Percentiles rank a stretch among this genome's conserved stretches.
phyloP scores from a whole-genome alignment of 92 coral and sea anemone genomes.

The Nematostella vectensis region DNA sequence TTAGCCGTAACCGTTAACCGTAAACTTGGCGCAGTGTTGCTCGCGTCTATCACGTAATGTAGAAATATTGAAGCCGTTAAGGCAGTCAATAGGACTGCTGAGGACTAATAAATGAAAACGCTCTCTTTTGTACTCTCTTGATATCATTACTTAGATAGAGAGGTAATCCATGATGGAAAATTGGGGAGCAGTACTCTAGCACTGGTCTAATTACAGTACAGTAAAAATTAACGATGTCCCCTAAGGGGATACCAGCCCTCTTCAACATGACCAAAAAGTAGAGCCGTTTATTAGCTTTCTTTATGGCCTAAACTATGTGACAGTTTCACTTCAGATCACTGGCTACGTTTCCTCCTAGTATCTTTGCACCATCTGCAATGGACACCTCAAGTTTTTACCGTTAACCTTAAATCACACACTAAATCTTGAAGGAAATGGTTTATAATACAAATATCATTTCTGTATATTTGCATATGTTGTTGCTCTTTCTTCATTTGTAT shows the following conservation, averaged over 20 bases:
- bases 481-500: no score
- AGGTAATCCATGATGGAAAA: constrained; percentile 4
- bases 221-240: constrained; percentile 1
- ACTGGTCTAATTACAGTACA: constrained; percentile 1
- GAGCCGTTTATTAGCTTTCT: constrained; percentile 1
- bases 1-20: neutral
- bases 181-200: neutral
- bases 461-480: no score
- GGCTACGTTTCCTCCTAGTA: neutral
- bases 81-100: no score
- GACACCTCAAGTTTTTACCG: no score
- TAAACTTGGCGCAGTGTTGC: neutral
- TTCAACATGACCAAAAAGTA: constrained; percentile 1
- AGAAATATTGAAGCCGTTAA: neutral
- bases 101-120: no score
- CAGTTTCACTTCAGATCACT: neutral
- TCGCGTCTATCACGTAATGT: neutral
- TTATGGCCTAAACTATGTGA: neutral
- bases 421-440: no score
- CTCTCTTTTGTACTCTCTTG: neutral
- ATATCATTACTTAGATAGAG: constrained; percentile 4
- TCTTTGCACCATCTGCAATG: constrained; percentile 1
- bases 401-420: no score
- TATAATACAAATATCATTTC: no score
- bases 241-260: neutral